Base-by-base conservation (phyloP, 2,888 invertebrate species). In the Tetragonula carbonaria region DNA sequence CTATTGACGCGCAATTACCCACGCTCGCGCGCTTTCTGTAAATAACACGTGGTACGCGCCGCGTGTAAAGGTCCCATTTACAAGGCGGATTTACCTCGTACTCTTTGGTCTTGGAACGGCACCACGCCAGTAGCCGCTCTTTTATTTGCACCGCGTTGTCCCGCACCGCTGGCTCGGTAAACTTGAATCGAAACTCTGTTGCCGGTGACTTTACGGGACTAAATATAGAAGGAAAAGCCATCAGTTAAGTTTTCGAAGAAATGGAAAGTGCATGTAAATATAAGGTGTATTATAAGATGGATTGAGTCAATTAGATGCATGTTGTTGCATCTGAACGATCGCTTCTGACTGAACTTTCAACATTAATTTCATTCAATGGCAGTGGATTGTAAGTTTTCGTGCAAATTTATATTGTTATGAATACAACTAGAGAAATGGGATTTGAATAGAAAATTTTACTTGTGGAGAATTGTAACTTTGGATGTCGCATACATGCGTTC, bases 61-160 rank as follows among this genome's bases (percentile, higher is more conserved):
- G 53, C 38, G 33, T 65, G 53, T 5, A 14, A 66, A 51, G 70
- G 73, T 28, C 78, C 57, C 77, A 70, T 80, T 81, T 83, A 73
- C 78, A 75, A 75, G 66, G 73, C 66, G 79, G 67, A 75, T 84
- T 93, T 97, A 99, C 99, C 97, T 98, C 97, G 96, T 99, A 99
- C 96, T 98, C 98, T 96, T 97, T 97, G 94, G 99, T 99, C 97
- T 99, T 98, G 96, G 97, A 97, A 96, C 98, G 98, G 96, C 98
- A 98, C 99, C 99, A 99, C 95, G 97, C 97, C 96, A 99, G 97
- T 95, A 99, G 96, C 95, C 98, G 97, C 95, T 99, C 98, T 97
- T 99, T 99, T 95, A 99, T 98, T 95, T 98, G 97, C 95, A 97
- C 97, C 94, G 98, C 98, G 96, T 98, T 98, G 95, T 97, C 97